A percentile compares a stretch with the other conserved stretches of the same genome.
Conservation (phyloP, 2,797 vertebrate species). For the Coccyzus lansbergi region DNA sequence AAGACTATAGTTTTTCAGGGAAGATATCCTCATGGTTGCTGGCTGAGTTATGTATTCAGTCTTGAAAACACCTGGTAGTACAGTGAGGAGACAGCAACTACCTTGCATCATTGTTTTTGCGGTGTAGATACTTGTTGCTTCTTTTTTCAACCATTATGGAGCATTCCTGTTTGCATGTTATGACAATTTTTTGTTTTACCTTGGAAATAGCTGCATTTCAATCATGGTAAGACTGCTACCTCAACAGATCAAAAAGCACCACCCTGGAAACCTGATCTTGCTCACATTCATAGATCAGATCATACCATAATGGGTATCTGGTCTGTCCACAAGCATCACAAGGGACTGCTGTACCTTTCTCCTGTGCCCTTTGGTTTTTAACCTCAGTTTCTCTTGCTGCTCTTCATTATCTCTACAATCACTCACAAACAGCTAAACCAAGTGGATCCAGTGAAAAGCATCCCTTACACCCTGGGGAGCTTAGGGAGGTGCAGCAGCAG, state of each 20-base stretch:
- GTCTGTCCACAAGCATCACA: background rate
- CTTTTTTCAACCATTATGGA: background rate
- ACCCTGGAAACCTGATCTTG: background rate
- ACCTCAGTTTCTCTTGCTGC: constrained; percentile 3
- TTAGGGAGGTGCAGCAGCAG: background rate
- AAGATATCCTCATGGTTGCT: background rate
- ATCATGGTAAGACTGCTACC: background rate
- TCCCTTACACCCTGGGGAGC: constrained; percentile 4
- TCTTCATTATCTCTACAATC: constrained; percentile 9
- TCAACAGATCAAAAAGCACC: background rate
- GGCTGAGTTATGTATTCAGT: background rate
- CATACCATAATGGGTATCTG: background rate
- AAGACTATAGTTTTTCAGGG: background rate
- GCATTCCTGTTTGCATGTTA: background rate
- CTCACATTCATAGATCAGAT: background rate
- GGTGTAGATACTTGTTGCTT: background rate
- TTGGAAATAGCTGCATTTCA: background rate
- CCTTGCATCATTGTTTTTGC: background rate
- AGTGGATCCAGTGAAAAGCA: constrained; percentile 23
- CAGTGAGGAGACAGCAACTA: background rate
- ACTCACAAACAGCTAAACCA: constrained; percentile 43
- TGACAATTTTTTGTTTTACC: background rate
- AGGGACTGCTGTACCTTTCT: background rate
- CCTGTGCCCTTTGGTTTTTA: background rate
- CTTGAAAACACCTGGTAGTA: background rate